Evolutionary conservation across 1,140 invertebrate genomes (phyloP), one percentile per base, ranked within the genome.

Genomic region (Arion vulgaris): DNA sequence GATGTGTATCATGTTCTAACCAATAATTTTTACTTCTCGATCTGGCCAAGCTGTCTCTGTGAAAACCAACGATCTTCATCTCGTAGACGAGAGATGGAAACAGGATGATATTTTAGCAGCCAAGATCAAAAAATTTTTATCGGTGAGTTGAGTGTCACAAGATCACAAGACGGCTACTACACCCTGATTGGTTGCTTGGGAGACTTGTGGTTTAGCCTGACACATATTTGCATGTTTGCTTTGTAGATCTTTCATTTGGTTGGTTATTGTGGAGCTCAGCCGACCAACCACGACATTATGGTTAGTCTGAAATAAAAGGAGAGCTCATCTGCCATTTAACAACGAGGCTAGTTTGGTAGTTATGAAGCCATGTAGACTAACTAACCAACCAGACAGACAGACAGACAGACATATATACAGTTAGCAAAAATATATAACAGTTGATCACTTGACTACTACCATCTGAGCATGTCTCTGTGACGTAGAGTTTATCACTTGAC

Each of bases 51-150:
- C 84, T 41, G 41, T 85, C 28, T 80, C 84, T 57, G 81, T 57
- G 17, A 57, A 57, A 57, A 23, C 53, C 53, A 57, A 57, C 53
- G 53, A 69, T 23, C 68, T 73, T 26, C 77, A 74, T 32, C 76
- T 82, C 49, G 38, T 84, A 72, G 90, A 90, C 51, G 89, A 92
- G 81, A 84, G 88, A 28, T 92, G 91, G 90, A 91, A 90, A 86
- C 90, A 95, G 86, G 95, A 96, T 93, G 95, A 96, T 92, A 96
- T 97, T 92, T 95, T 97, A 94, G 96, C 96, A 93, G 96, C 96
- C 93, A 97, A 96, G 95, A 97, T 97, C 94, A 96, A 96, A 95
- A 97, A 96, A 93, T 97, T 97, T 94, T 94, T 97, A 94, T 96
- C 96, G 96, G 96, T 97, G 95, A 96, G 95, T 89, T 26, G 15